phyloP scores from a whole-genome alignment of 2,888 invertebrate species.

The Ichneumoninae sp. region DNA sequence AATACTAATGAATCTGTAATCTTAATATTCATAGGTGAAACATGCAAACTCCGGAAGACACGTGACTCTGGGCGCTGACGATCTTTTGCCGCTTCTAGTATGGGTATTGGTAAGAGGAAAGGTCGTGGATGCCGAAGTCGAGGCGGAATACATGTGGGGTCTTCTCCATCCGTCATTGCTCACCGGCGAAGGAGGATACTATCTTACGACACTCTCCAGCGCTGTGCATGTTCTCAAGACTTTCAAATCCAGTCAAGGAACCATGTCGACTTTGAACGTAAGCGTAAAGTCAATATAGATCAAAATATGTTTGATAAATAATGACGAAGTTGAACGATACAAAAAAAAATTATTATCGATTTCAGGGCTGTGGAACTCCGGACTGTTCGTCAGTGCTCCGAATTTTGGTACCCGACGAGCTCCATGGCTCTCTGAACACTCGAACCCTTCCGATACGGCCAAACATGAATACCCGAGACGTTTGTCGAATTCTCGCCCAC shows the following conservation, averaged over 20 bases:
- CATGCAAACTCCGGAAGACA: slow-evolving; percentile 87
- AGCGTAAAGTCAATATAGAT: slow-evolving; percentile 63
- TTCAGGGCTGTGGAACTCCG: slow-evolving; percentile 83
- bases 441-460: slow-evolving; percentile 97
- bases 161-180: slow-evolving; percentile 95
- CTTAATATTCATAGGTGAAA: slow-evolving; percentile 86
- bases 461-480: slow-evolving; percentile 96
- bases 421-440: slow-evolving; percentile 95
- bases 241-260: slow-evolving; percentile 83
- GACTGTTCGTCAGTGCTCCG: slow-evolving; percentile 92
- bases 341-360: slow-evolving; percentile 30
- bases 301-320: slow-evolving; percentile 7
- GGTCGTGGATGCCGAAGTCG: slow-evolving; percentile 96
- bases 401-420: slow-evolving; percentile 97
- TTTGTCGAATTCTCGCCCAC: slow-evolving; percentile 97
- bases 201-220: slow-evolving; percentile 96
- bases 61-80: slow-evolving; percentile 91
- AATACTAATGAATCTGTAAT: not conserved
- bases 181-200: slow-evolving; percentile 97
- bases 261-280: slow-evolving; percentile 82
- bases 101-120: slow-evolving; percentile 96
- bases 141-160: slow-evolving; percentile 98
- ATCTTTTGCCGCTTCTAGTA: slow-evolving; percentile 95
- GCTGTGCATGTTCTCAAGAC: slow-evolving; percentile 95
- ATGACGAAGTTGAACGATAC: slow-evolving; percentile 20